Evolutionary conservation across 2,113 vertebrate genomes (phyloP).

Genomic region (Notarius quadriscutis): DNA sequence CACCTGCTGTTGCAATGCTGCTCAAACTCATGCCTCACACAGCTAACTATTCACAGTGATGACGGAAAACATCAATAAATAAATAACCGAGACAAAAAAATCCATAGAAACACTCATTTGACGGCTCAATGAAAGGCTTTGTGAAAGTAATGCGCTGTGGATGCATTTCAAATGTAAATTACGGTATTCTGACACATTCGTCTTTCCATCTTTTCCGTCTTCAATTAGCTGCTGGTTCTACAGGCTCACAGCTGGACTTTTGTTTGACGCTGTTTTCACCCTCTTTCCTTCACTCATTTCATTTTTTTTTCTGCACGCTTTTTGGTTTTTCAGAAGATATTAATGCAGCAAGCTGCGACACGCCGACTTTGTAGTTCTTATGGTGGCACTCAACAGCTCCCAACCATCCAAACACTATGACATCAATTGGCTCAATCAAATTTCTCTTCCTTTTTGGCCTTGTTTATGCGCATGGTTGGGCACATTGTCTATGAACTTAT

Average conservation of each 20-base stretch:
- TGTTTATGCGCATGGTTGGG: conserved; percentile 40
- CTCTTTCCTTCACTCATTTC: conserved; percentile 43
- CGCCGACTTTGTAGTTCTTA: conserved; percentile 45
- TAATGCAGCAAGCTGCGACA: conserved; percentile 49
- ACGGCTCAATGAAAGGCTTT: conserved; percentile 55
- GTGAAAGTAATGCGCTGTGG: conserved; percentile 59
- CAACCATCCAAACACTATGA: conserved; percentile 55
- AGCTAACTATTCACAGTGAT: conserved; percentile 51
- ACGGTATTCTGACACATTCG: conserved; percentile 55
- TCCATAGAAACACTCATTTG: conserved; percentile 60
- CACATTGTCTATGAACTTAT: conserved; percentile 45
- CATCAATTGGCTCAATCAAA: conserved; percentile 53
- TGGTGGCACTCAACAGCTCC: conserved; percentile 42
- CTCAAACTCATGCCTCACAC: conserved; percentile 56
- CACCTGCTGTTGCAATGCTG: conserved; percentile 60
- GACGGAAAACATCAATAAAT: conserved; percentile 59
- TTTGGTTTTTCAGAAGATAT: conserved; percentile 50
- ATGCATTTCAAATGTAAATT: conserved; percentile 62
- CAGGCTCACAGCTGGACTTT: conserved; percentile 64
- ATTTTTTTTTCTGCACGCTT: conserved; percentile 37
- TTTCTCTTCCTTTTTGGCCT: conserved; percentile 38
- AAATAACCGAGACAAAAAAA: conserved; percentile 60
- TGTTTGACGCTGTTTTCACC: conserved; percentile 56
- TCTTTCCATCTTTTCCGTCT: conserved; percentile 57
- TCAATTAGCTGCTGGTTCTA: conserved; percentile 53